These are phyloP conservation scores for Scylla paramamosain DNA, from an alignment of 1,140 invertebrate species.

Conservation along the genomic window DNA sequence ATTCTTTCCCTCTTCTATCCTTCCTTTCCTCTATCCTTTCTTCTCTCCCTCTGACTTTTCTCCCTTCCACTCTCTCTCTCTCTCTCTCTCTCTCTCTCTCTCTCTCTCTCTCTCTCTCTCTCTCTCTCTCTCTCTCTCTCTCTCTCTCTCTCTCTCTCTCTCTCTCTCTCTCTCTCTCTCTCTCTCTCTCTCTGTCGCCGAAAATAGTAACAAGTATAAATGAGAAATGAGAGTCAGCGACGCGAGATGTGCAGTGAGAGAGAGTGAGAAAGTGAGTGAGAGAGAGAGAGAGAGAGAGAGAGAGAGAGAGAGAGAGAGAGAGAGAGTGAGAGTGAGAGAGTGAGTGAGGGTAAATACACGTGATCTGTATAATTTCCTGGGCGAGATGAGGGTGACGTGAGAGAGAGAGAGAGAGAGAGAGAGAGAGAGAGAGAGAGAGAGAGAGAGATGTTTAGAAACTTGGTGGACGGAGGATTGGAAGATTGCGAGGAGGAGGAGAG, in stretches of 20 bases:
- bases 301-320: background rate
- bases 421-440: constrained; percentile 41
- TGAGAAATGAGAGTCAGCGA: background rate
- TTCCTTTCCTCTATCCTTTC: background rate
- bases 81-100: background rate
- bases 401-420: background rate
- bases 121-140: background rate
- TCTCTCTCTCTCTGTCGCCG: background rate
- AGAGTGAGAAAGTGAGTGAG: background rate
- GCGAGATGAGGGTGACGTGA: background rate
- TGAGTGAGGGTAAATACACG: background rate
- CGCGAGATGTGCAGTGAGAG: background rate
- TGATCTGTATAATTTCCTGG: no score
- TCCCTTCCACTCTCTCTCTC: background rate
- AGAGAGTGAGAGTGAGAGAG: background rate
- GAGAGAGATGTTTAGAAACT: background rate
- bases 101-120: background rate
- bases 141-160: background rate
- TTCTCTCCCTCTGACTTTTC: background rate
- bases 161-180: background rate
- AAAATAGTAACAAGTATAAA: no score
- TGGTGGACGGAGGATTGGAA: background rate
- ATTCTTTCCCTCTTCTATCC: background rate
- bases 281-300: background rate
- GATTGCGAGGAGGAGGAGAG: background rate